Evolutionary conservation across 2,113 vertebrate genomes (phyloP).

Genomic region (Aegithalos caudatus): DNA sequence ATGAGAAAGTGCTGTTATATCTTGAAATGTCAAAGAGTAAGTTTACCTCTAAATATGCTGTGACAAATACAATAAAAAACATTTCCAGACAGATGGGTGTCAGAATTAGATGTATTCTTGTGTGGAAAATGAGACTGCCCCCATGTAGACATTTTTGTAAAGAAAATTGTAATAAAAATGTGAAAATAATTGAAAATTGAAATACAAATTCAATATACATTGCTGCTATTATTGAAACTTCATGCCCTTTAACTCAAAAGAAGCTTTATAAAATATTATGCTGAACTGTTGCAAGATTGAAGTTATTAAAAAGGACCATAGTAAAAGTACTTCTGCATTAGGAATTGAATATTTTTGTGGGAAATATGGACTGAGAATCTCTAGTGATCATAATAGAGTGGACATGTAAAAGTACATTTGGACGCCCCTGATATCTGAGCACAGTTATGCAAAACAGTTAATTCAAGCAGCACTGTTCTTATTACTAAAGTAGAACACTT

Average conservation of each 20-base stretch:
- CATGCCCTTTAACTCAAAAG: conserved; percentile 37
- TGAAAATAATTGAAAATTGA: conserved; percentile 40
- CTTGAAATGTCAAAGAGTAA: background rate
- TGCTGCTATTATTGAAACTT: conserved; percentile 28
- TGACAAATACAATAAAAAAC: conserved; percentile 42
- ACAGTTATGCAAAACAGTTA: conserved; percentile 40
- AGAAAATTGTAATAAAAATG: background rate
- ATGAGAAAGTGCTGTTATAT: background rate
- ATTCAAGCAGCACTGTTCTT: conserved; percentile 45
- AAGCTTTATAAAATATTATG: conserved; percentile 37
- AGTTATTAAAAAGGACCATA: conserved; percentile 5
- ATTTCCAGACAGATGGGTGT: conserved; percentile 36
- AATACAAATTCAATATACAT: conserved; percentile 30
- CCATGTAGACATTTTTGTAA: conserved; percentile 4
- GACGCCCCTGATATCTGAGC: conserved; percentile 6
- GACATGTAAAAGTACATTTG: conserved; percentile 33
- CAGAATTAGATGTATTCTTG: conserved; percentile 28
- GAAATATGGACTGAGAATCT: conserved; percentile 22
- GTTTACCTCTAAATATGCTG: conserved; percentile 16
- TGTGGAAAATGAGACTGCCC: background rate
- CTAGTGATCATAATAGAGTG: background rate
- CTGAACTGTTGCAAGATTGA: background rate
- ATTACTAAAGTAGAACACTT: conserved; percentile 29
- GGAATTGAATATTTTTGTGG: background rate
- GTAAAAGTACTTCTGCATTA: conserved; percentile 15